Percentiles rank a stretch among this genome's conserved stretches.
These are phyloP conservation scores for Zaprionus nigranus DNA, from an alignment of 1,140 invertebrate genomes.

Conservation along the genomic window DNA sequence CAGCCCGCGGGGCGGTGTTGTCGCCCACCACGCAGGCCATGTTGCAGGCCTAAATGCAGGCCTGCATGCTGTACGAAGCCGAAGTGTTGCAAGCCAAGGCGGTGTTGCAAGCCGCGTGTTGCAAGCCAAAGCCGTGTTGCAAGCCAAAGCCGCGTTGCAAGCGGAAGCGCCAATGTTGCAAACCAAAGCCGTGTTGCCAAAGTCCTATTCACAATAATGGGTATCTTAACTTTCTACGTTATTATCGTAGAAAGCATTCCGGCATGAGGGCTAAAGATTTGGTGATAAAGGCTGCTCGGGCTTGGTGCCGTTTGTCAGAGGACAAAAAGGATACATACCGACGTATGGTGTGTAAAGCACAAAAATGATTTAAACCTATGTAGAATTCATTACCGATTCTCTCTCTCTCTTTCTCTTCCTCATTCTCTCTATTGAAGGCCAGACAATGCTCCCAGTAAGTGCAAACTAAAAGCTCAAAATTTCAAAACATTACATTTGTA, in stretches of 20 bases:
- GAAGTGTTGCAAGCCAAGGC: background rate
- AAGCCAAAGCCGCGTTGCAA: background rate
- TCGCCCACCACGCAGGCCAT: background rate
- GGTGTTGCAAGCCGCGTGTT: too few relatives aligned
- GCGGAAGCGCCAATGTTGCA: too few relatives aligned
- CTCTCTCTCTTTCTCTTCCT: background rate
- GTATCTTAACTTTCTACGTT: conserved; percentile 18
- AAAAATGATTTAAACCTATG: background rate
- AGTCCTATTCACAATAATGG: conserved; percentile 8
- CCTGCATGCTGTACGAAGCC: background rate
- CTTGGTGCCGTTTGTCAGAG: conserved; percentile 23
- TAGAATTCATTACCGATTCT: background rate
- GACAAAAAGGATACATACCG: conserved; percentile 12
- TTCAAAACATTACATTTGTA: background rate
- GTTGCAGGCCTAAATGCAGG: background rate
- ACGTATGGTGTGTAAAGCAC: background rate
- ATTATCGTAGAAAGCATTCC: background rate
- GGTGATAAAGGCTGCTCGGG: conserved; percentile 10
- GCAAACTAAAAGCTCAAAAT: too few relatives aligned
- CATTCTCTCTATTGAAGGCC: background rate
- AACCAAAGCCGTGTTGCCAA: background rate
- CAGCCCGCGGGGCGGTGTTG: background rate
- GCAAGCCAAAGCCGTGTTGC: background rate
- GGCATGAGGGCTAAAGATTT: conserved; percentile 2
- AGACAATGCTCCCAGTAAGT: too few relatives aligned